Conservation (phyloP, 2,797 vertebrate genomes). For the Tokudaia tokunoshimensis region DNA sequence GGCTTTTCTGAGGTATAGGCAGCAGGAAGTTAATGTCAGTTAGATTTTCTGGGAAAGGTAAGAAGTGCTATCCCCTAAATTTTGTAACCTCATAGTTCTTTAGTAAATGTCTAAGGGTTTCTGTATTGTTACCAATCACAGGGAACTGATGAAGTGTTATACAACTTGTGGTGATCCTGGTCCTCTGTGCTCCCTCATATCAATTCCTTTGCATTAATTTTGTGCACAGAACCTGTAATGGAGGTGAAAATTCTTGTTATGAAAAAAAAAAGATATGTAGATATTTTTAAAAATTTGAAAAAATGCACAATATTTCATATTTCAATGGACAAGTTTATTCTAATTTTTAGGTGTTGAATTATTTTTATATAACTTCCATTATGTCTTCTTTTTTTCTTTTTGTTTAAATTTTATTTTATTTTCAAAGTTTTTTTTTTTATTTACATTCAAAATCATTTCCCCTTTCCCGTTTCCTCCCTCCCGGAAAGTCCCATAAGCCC, state of each 20-base stretch:
- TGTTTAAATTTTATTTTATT: no score
- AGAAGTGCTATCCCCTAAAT: not conserved
- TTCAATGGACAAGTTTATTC: not conserved
- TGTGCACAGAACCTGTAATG: not conserved
- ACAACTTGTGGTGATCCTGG: not conserved
- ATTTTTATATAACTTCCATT: not conserved
- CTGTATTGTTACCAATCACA: not conserved
- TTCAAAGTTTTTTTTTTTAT: no score
- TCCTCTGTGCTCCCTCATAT: rapidly evolving
- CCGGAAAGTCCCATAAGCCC: no score
- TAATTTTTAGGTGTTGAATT: not conserved
- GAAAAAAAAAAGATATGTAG: not conserved
- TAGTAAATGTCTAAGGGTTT: not conserved
- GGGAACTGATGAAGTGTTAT: not conserved
- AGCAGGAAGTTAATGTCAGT: not conserved
- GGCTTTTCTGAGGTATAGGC: not conserved
- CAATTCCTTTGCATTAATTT: not conserved
- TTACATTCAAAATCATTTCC: no score
- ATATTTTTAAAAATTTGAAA: not conserved
- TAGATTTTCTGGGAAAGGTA: not conserved
- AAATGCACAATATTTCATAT: not conserved
- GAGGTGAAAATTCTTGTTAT: not conserved
- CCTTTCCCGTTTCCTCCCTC: no score
- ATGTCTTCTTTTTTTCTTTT: no score
- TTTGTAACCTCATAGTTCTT: not conserved